Evolutionary conservation across 2,113 vertebrate genomes (phyloP).

Genomic region (Hiodon alosoides): DNA sequence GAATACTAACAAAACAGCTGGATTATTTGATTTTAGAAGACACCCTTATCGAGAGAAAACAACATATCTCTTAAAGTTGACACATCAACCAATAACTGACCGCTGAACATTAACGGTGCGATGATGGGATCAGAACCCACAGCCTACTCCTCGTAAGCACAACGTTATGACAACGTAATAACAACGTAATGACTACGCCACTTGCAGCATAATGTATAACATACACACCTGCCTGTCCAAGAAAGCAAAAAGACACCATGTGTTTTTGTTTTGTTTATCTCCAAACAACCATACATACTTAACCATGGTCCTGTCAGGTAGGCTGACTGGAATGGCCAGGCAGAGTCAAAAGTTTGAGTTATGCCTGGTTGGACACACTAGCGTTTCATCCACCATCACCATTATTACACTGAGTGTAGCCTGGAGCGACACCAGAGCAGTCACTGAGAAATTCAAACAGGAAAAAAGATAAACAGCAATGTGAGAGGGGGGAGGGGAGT

Average conservation of each 20-base stretch:
- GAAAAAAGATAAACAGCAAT: too few species aligned
- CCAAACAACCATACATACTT: background rate
- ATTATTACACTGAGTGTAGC: conserved; percentile 60
- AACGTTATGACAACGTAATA: too few species aligned
- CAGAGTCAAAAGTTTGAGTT: background rate
- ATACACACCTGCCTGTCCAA: background rate
- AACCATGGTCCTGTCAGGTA: background rate
- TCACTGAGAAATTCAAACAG: conserved; percentile 31
- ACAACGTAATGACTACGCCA: too few species aligned
- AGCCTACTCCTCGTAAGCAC: too few species aligned
- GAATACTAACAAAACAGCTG: background rate
- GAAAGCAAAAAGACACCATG: background rate
- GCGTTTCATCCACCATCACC: conserved; percentile 54
- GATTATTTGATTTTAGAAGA: background rate
- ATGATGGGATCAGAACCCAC: too few species aligned
- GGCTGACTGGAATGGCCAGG: background rate
- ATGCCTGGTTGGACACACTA: conserved; percentile 36
- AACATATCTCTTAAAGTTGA: too few species aligned
- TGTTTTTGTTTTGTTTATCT: background rate
- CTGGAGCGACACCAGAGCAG: conserved; percentile 48
- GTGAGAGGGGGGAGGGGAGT: background rate
- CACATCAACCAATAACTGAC: too few species aligned
- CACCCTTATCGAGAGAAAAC: too few species aligned
- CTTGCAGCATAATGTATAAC: background rate
- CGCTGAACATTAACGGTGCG: too few species aligned